phyloP scores from a whole-genome alignment of 2,113 vertebrate species.

The Epinephelus cyanopodus region DNA sequence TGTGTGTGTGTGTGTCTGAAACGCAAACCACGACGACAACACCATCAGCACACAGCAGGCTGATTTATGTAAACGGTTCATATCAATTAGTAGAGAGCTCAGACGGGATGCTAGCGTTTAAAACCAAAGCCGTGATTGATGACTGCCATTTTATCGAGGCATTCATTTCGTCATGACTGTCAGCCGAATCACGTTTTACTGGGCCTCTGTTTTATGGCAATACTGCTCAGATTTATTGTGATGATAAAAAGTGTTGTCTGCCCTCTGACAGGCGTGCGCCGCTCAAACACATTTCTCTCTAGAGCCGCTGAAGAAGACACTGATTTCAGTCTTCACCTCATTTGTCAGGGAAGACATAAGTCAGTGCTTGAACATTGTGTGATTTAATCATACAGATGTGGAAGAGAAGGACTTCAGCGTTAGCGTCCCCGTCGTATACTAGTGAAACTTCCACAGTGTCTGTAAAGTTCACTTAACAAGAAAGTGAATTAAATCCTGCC shows the following conservation, averaged over 20 bases:
- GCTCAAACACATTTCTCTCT: conserved; percentile 51
- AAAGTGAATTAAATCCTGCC: conserved; percentile 75
- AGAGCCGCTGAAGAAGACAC: conserved; percentile 45
- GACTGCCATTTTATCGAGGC: conserved; percentile 72
- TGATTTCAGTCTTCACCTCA: conserved; percentile 9
- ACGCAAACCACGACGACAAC: conserved; percentile 48
- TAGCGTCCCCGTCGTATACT: conserved; percentile 7
- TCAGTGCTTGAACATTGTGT: not conserved
- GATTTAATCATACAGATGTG: conserved; percentile 14
- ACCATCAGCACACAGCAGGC: conserved; percentile 38
- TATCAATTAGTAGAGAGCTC: conserved; percentile 72
- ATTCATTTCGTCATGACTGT: conserved; percentile 78
- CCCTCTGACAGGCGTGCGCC: conserved; percentile 43
- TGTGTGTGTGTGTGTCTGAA: not conserved
- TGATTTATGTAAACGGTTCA: conserved; percentile 72
- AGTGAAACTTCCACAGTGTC: conserved; percentile 57
- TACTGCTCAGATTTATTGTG: conserved; percentile 74
- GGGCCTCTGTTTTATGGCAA: conserved; percentile 65
- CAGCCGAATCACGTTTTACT: conserved; percentile 72
- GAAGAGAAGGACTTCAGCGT: not conserved
- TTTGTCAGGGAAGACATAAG: conserved; percentile 34
- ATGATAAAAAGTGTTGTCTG: conserved; percentile 74
- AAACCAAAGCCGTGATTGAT: conserved; percentile 74
- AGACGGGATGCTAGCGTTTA: conserved; percentile 52
- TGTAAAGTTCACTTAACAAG: conserved; percentile 71